Base-by-base conservation (phyloP, 1,140 invertebrate genomes). In the Hyles vespertilio region DNA sequence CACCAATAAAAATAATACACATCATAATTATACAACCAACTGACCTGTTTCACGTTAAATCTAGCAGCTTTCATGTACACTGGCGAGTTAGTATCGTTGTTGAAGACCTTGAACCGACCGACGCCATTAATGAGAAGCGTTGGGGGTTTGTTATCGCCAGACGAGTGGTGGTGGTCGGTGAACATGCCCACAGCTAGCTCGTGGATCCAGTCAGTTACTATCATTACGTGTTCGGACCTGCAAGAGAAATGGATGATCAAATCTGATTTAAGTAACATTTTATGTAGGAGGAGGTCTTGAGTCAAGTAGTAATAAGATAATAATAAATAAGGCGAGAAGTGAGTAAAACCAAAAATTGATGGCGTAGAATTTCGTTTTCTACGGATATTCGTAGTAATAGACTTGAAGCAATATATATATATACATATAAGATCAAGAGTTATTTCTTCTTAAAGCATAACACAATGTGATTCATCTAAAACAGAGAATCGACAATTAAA, bases 181-280 rank as follows among this genome's bases (percentile, higher is more conserved):
- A 96, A 96, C 74, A 93, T 93, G 7, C 91, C 89, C 7, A 93
- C 90, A 0, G 93, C 93, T 5, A 93, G 81, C 47, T 92, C 87
- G 60, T 94, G 92, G n/a, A 94, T 90, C 96, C 96, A 97, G 74
- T 97, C 96, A 32, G 93, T 92, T 3, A 97, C 86, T 2, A 93
- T 81, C 63, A 97, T 92, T 0, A 92, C 90, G 77, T 96, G 94
- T 9, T 94, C 92, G 2, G 92, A 91, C 47, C 94, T 90, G 79
- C 93, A 94, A 61, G 89, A 22, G 22, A 22, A 22, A 22, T 22
- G 0, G 22, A 22, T 1, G 22, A 2, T 22, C 22, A 22, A 22
- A 22, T 22, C 22, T 22, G 2, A 22, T 22, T 22, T 22, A 22
- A 22, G 22, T 22, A 22, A 22, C 3, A 48, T 48, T 48, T 10